Evolutionary conservation across 2,113 vertebrate species (phyloP), one percentile per base, ranked within the genome.

Genomic region (Podarcis muralis): DNA sequence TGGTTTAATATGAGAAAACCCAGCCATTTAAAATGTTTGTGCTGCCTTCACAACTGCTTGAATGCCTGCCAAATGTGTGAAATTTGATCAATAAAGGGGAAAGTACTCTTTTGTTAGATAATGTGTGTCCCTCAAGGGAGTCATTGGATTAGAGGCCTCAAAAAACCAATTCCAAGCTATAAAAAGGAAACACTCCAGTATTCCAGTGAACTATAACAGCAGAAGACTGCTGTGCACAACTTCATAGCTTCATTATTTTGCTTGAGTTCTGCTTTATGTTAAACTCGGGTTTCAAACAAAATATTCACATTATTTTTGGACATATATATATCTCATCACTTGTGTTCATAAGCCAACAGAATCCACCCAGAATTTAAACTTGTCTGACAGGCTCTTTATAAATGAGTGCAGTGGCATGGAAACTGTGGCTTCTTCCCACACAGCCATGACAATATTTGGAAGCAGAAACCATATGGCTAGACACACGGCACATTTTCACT

Each of bases 361-460:
- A 91, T 87, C 87, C 16, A 23, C 53, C 37, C 84, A 87, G 85
- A 75, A 88, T 85, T 27, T 66, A 81, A 66, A 89, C 91, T 85
- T 90, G 79, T 91, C 85, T 59, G 40, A 71, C 13, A 87, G 91
- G 83, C 6, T 84, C 20, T 57, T 91, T 65, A 75, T 90, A 84
- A n/a, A 82, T 91, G 11, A 53, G 48, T 80, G 77, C 85, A 90
- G 90, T 90, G 87, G 65, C 90, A 87, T 94, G 90, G 84, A 89
- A 92, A 91, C 91, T 62, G 40, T 62, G 71, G 90, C 94, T 92
- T 83, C 69, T 71, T 94, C 90, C 65, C 80, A 91, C 20, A 91
- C 43, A 66, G 27, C 32, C 32, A 32, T 65, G 32, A 1, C 37
- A 37, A 66, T 35, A 35, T 66, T 65, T 37, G 32, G 48, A 62